Percentiles rank a stretch among this genome's conserved stretches.
Evolutionary conservation across 2,113 vertebrate genomes (phyloP).

Genomic region (Sturnus vulgaris): DNA sequence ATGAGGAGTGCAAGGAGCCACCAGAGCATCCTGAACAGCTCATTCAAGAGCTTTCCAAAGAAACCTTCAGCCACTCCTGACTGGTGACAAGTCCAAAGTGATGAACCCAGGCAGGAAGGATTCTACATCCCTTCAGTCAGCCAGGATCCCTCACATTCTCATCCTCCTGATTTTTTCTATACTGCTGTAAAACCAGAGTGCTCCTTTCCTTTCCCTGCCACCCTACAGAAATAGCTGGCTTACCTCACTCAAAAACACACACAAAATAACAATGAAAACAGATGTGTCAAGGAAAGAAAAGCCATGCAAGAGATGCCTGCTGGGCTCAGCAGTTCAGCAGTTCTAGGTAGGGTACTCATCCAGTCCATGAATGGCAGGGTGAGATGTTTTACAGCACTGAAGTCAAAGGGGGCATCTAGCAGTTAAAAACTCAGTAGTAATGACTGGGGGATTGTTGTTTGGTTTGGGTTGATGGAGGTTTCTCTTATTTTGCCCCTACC

Average conservation of each 20-base stretch:
- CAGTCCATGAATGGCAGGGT: accelerated
- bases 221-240: constrained; percentile 9
- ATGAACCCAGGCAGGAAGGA: neutral
- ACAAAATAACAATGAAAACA: constrained; percentile 7
- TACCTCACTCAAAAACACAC: neutral
- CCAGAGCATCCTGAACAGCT: neutral
- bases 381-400: neutral
- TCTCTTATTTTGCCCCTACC: neutral
- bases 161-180: neutral
- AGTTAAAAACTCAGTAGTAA: neutral
- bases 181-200: neutral
- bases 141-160: neutral
- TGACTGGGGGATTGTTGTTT: neutral
- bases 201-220: constrained; percentile 15
- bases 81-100: neutral
- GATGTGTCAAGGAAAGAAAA: neutral
- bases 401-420: neutral
- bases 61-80: neutral
- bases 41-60: neutral
- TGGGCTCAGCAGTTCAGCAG: neutral
- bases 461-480: too few relatives aligned
- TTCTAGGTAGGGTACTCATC: accelerated
- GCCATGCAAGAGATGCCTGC: neutral
- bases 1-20: neutral
- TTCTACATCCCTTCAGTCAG: neutral